These are phyloP conservation scores for Delia radicum DNA, from an alignment of 1,140 invertebrate species.

Conservation along the genomic window DNA sequence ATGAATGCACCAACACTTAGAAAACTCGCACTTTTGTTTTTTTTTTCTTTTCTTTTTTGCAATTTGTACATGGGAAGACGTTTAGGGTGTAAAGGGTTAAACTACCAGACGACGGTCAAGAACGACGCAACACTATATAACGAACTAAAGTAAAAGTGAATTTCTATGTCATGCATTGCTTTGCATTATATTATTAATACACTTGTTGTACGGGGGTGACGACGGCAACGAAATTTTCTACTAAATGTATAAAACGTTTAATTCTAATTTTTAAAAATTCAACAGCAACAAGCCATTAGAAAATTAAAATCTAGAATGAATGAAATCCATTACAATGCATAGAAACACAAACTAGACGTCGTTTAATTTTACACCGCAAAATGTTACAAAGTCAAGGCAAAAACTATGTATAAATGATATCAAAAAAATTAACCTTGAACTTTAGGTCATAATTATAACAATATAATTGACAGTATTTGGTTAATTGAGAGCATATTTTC, in stretches of 20 bases:
- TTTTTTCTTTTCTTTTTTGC: too few species aligned
- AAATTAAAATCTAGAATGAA: too few species aligned
- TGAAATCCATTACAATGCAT: too few species aligned
- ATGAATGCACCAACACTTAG: too few species aligned
- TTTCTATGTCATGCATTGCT: not conserved
- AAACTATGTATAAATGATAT: too few species aligned
- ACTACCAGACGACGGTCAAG: not conserved
- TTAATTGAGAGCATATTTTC: not conserved
- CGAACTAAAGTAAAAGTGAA: constrained; percentile 25
- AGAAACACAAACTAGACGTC: not conserved
- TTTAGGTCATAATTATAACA: not conserved
- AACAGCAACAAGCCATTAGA: not conserved
- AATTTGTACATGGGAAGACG: too few species aligned
- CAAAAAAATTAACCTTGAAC: constrained; percentile 6
- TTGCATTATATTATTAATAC: not conserved
- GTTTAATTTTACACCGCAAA: not conserved
- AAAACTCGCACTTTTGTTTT: too few species aligned
- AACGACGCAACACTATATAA: not conserved
- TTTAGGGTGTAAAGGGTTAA: not conserved
- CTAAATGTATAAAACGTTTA: not conserved
- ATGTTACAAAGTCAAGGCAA: not conserved
- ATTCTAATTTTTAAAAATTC: not conserved
- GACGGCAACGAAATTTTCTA: not conserved
- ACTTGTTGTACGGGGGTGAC: not conserved
- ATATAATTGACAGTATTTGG: too few species aligned